phyloP scores from a whole-genome alignment of 92 coral and sea anemone genomes.

The Porites evermanni region DNA sequence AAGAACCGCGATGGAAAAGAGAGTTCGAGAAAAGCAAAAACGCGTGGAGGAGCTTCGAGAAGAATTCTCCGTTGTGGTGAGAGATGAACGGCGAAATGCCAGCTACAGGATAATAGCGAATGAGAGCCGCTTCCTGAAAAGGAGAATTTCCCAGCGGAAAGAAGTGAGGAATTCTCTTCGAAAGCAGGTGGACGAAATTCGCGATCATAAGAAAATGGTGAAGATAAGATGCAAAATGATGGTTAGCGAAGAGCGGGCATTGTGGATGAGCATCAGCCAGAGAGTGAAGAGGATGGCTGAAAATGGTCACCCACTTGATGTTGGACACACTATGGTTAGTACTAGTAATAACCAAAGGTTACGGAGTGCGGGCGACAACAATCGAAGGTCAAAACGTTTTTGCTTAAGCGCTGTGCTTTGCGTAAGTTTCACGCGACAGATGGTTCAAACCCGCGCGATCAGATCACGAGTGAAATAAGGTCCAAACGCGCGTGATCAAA shows the following conservation, averaged over 20 bases:
- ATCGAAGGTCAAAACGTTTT: no score
- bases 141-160: background rate
- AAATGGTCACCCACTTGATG: background rate
- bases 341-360: no score
- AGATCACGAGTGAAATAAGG: no score
- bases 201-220: background rate
- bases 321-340: background rate
- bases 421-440: no score
- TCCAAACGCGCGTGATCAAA: no score
- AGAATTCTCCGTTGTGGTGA: background rate
- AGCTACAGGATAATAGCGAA: background rate
- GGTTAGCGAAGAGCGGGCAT: constrained; percentile 2
- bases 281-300: constrained; percentile 19
- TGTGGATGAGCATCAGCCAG: constrained; percentile 6
- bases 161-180: background rate
- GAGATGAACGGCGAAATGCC: background rate
- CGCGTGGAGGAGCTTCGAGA: background rate
- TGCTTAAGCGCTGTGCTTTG: no score
- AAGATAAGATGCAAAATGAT: background rate
- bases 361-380: no score
- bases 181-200: background rate
- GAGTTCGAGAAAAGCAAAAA: background rate
- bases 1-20: background rate
- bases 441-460: no score
- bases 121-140: constrained; percentile 9